Conservation (phyloP, 1,140 invertebrate species). For the Prorops nasuta region DNA sequence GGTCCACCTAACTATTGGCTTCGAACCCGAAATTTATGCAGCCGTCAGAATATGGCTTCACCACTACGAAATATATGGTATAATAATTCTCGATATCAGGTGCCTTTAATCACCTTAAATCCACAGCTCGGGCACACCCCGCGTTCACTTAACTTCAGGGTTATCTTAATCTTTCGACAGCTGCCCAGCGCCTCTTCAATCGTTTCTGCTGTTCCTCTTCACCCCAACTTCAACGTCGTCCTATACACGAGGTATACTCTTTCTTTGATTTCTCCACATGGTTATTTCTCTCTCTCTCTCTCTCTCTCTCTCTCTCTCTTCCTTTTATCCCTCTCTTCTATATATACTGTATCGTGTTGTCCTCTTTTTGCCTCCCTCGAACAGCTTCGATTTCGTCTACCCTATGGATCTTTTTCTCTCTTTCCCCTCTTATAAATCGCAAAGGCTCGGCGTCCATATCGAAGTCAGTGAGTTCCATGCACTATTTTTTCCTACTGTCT, state of each 20-base stretch:
- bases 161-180: slow-evolving; percentile 59
- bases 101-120: slow-evolving; percentile 59
- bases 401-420: too few species aligned
- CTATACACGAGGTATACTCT: too few species aligned
- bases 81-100: slow-evolving; percentile 58
- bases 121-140: slow-evolving; percentile 50
- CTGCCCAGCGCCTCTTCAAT: slow-evolving; percentile 53
- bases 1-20: slow-evolving; percentile 9
- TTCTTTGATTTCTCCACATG: slow-evolving; percentile 7
- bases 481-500: too few species aligned
- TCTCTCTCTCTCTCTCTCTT: background rate
- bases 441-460: too few species aligned
- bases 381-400: background rate
- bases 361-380: background rate
- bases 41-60: slow-evolving; percentile 40
- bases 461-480: too few species aligned
- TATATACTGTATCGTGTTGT: background rate
- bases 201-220: slow-evolving; percentile 30
- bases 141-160: slow-evolving; percentile 52
- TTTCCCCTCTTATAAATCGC: too few species aligned
- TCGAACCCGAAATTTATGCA: slow-evolving; percentile 32
- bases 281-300: slow-evolving; percentile 8
- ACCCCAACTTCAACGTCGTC: too few species aligned
- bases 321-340: background rate
- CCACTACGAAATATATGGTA: slow-evolving; percentile 47